phyloP scores from a whole-genome alignment of 2,888 invertebrate genomes.

The Sarcophaga subvicina region DNA sequence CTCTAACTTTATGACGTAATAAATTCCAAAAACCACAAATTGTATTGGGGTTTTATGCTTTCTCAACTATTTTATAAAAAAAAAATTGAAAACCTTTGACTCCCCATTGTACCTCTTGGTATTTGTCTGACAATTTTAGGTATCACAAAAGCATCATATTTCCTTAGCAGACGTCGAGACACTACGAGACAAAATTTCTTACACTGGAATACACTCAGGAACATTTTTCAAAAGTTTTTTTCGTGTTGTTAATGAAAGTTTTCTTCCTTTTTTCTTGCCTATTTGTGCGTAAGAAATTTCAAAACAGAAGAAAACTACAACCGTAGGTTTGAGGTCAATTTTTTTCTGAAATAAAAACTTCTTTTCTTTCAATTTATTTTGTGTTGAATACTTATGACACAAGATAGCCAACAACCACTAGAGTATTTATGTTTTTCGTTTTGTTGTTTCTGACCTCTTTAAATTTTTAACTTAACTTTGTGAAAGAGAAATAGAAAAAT shows the following conservation, averaged over 20 bases:
- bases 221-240: not conserved
- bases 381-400: constrained; percentile 38
- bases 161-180: constrained; percentile 47
- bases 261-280: not conserved
- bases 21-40: constrained; percentile 30
- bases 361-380: constrained; percentile 1
- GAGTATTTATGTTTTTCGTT: not conserved
- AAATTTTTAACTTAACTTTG: constrained; percentile 8
- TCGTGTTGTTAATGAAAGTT: not conserved
- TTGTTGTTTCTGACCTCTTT: constrained; percentile 41
- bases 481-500: not conserved
- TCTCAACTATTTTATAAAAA: not conserved
- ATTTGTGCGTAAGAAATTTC: not conserved
- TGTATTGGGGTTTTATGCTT: not conserved
- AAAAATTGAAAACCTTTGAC: not conserved
- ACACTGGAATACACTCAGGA: not conserved
- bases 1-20: constrained; percentile 12
- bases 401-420: not conserved
- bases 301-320: not conserved
- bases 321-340: constrained; percentile 33
- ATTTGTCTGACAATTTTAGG: not conserved
- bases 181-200: constrained; percentile 26
- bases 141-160: constrained; percentile 8
- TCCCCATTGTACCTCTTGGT: constrained; percentile 2
- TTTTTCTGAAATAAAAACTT: not conserved